Evolutionary conservation across 2,888 invertebrate genomes (phyloP).

Genomic region (Alsophila aescularia): DNA sequence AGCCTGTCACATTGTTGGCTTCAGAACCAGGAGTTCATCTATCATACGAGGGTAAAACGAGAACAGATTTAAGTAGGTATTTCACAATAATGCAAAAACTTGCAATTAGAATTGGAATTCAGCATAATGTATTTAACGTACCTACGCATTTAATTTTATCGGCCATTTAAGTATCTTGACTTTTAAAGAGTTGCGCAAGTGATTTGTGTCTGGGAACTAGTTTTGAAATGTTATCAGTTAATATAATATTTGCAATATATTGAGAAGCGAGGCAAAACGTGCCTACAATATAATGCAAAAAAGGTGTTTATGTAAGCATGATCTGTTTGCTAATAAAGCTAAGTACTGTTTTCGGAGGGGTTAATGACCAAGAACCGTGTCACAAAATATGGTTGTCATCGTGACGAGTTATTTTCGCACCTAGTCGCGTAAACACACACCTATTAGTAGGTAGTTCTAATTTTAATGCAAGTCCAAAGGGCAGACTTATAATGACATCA

Average conservation of each 20-base stretch:
- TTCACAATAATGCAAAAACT: conserved; percentile 15
- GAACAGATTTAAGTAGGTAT: background rate
- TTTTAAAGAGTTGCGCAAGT: conserved; percentile 21
- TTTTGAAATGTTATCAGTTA: conserved; percentile 27
- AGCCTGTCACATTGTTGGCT: background rate
- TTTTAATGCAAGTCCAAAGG: conserved; percentile 3
- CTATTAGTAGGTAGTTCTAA: background rate
- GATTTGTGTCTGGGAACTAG: conserved; percentile 26
- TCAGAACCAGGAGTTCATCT: background rate
- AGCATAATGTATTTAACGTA: conserved; percentile 14
- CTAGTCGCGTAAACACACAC: conserved; percentile 19
- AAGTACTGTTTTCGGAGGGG: conserved; percentile 53
- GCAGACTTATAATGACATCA: background rate
- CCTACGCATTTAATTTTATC: conserved; percentile 20
- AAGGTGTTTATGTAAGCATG: conserved; percentile 27
- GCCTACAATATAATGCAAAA: conserved; percentile 18
- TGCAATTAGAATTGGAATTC: conserved; percentile 9
- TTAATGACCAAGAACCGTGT: conserved; percentile 63
- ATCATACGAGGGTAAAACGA: too few relatives aligned
- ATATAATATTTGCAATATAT: conserved; percentile 23
- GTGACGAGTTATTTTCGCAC: conserved; percentile 52
- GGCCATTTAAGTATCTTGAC: conserved; percentile 16
- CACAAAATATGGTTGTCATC: conserved; percentile 58
- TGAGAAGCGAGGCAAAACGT: conserved; percentile 20
- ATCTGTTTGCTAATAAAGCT: conserved; percentile 50